Percentiles rank a stretch among this genome's conserved stretches.
These are phyloP conservation scores for Gastrophysa polygoni DNA, from an alignment of 2,888 invertebrate genomes.

Conservation along the genomic window DNA sequence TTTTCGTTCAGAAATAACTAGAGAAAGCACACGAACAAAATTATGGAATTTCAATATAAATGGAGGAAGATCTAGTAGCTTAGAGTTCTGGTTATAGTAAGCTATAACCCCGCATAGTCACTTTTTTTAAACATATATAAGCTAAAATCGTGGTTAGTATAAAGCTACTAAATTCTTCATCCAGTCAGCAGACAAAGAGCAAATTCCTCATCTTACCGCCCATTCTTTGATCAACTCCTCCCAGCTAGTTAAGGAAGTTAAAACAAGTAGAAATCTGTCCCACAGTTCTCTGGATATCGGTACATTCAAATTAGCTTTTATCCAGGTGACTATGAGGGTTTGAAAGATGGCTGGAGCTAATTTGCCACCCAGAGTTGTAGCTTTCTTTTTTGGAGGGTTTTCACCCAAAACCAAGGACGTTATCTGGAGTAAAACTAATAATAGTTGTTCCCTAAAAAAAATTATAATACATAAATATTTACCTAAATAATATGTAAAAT, in stretches of 20 bases:
- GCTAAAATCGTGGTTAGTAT: too few relatives aligned
- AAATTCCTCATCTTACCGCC: conserved; percentile 71
- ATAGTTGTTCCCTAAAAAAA: conserved; percentile 77
- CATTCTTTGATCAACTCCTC: conserved; percentile 95
- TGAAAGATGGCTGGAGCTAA: conserved; percentile 87
- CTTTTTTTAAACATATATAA: too few relatives aligned
- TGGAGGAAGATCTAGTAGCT: too few relatives aligned
- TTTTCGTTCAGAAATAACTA: too few relatives aligned
- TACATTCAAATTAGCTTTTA: conserved; percentile 94
- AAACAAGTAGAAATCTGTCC: conserved; percentile 89
- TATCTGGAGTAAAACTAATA: conserved; percentile 86
- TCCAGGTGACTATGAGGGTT: conserved; percentile 97
- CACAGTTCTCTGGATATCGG: conserved; percentile 87
- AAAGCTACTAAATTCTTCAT: too few relatives aligned
- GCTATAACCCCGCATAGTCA: too few relatives aligned
- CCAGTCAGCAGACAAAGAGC: background rate
- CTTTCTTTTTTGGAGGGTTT: conserved; percentile 76
- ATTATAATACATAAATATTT: background rate
- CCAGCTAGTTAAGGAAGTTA: conserved; percentile 89
- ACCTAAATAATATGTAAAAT: conserved; percentile 27
- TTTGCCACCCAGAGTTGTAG: conserved; percentile 77
- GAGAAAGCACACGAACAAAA: too few relatives aligned
- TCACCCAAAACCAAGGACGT: conserved; percentile 88
- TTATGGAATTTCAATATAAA: too few relatives aligned
- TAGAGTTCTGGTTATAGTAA: too few relatives aligned